A percentile compares a stretch with the other conserved stretches of the same genome.
Evolutionary conservation across 2,113 vertebrate species (phyloP).

Genomic region (Puma concolor): DNA sequence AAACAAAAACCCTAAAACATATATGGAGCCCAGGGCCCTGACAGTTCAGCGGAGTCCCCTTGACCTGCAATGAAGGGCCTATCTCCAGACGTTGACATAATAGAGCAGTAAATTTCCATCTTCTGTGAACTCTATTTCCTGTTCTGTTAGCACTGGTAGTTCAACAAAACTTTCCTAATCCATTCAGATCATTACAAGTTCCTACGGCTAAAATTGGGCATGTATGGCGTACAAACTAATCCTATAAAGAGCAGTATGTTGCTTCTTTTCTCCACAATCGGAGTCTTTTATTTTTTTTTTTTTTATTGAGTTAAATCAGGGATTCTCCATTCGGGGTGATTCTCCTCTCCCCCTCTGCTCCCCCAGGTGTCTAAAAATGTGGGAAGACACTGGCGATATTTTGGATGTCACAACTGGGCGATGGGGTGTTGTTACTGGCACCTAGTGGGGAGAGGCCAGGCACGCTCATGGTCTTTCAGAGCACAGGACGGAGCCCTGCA

Average conservation of each 20-base stretch:
- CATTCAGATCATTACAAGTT: background rate
- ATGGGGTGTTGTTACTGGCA: rapidly evolving
- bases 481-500: background rate
- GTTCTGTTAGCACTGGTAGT: background rate
- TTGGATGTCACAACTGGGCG: rapidly evolving
- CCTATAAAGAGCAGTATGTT: background rate
- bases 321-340: background rate
- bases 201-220: background rate
- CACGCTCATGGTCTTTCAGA: too few relatives aligned
- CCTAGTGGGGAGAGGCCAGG: background rate
- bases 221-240: background rate
- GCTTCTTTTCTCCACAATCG: background rate
- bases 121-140: background rate
- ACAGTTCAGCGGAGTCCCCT: rapidly evolving
- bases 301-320: background rate
- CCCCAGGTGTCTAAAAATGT: background rate
- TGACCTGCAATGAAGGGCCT: background rate
- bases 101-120: background rate
- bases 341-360: background rate
- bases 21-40: background rate
- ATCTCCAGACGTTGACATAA: background rate
- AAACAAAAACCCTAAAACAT: background rate
- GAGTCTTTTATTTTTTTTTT: background rate
- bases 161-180: background rate
- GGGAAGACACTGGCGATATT: background rate